Base-by-base conservation (phyloP, 2,888 invertebrate species). In the Caenorhabditis panamensis region DNA sequence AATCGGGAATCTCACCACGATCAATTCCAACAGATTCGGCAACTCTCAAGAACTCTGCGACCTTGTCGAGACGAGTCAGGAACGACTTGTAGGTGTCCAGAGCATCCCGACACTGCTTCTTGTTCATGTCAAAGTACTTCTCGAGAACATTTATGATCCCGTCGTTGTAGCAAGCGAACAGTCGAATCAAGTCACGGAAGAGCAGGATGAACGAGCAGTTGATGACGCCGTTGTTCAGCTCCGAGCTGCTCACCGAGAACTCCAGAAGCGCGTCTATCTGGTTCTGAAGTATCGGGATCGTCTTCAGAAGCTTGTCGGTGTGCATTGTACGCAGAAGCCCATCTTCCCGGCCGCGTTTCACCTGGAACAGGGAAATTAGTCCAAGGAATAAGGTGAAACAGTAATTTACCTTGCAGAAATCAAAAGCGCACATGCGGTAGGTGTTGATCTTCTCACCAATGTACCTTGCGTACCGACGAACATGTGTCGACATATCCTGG, bases 61-160 rank as follows among this genome's bases (percentile, higher is more conserved):
- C 97, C 92, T 95, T 94, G 93, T 99, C 98, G 96, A 99, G 97
- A 91, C 97, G 94, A 88, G 96, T 79, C 82, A 88, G 59, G 77
- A 83, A 82, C 11, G 79, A 62, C 64, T 97, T 99, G 93, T 99
- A 99, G 91, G 97, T 94, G 91, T 99, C 98, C 92, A 99, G 94
- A 88, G 97, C 97, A 91, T 99, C 97, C 88, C 96, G 94, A 91
- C 96, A 96, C 92, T 97, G 96, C 93, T 99, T 99, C 92, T 98
- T 98, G 93, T 97, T 97, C 97, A 99, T 98, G 92, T 97, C 97
- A 92, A 99, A 99, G 93, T 96, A 99, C 93, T 99, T 98, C 93
- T 99, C 98, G 91, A 91, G 81, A 8, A 88, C 82, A 64, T 87
- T 86, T 24, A 87, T 87, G 22, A 87, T 85, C 36, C 84, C 99